Percentiles rank a stretch among this genome's conserved stretches.
Conservation (phyloP, 2,113 vertebrate genomes). For the Neofelis nebulosa region DNA sequence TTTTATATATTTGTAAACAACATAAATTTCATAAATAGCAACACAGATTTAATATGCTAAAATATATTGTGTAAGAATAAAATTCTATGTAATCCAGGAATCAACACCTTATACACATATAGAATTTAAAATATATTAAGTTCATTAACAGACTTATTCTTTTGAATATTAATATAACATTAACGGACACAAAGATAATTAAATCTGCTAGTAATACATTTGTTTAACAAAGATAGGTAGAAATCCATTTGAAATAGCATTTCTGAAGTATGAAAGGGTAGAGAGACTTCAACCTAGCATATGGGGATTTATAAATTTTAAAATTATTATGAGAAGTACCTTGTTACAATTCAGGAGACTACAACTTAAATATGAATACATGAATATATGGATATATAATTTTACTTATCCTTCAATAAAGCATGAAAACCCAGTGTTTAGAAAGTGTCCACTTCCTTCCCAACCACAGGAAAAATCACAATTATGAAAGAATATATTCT, state of each 20-base stretch:
- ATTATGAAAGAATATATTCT: not conserved
- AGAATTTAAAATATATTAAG: not conserved
- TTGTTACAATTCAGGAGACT: not conserved
- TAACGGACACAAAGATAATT: not conserved
- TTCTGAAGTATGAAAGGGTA: not conserved
- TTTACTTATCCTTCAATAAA: not conserved
- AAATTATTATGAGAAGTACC: not conserved
- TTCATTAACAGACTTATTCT: not conserved
- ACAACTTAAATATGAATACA: not conserved
- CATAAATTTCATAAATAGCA: not conserved
- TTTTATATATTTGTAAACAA: not conserved
- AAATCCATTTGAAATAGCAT: not conserved
- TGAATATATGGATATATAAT: not conserved
- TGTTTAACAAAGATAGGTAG: not conserved
- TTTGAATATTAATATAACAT: not conserved
- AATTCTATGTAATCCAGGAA: not conserved
- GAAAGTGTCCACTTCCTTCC: not conserved
- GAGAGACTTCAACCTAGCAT: not conserved
- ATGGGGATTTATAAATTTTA: not conserved
- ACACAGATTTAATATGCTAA: not conserved
- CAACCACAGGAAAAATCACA: not conserved
- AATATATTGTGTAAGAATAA: not conserved
- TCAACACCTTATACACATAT: not conserved
- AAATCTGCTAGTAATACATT: not conserved
- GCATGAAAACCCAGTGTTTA: not conserved